These are phyloP conservation scores for Bos javanicus DNA, from an alignment of 2,113 vertebrate species.

Conservation along the genomic window DNA sequence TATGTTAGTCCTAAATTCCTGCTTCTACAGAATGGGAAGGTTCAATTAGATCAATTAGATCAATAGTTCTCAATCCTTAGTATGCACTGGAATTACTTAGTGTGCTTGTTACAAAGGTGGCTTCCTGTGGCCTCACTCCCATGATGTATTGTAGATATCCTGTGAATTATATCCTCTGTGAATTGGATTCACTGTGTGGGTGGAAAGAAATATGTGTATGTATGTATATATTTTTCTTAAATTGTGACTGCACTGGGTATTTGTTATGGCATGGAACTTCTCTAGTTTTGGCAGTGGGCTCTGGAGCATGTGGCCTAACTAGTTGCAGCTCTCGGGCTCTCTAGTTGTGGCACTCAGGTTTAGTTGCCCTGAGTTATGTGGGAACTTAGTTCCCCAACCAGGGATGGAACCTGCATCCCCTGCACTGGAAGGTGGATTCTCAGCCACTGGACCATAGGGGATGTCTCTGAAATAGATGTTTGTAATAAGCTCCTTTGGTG, in stretches of 20 bases:
- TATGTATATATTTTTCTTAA: neutral
- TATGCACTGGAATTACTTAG: conserved; percentile 3
- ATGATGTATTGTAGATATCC: conserved; percentile 2
- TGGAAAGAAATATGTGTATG: neutral
- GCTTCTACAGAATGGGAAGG: neutral
- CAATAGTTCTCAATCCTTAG: neutral
- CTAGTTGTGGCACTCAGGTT: neutral
- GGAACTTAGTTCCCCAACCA: neutral
- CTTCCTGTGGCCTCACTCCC: neutral
- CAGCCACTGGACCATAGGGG: neutral
- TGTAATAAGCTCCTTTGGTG: conserved; percentile 1
- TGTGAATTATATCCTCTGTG: neutral
- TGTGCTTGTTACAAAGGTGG: conserved; percentile 8
- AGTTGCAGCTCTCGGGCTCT: neutral
- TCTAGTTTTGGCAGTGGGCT: neutral
- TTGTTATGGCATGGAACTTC: neutral
- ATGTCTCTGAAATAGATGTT: neutral
- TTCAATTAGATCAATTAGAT: neutral
- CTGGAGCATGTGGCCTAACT: neutral
- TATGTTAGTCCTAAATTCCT: neutral
- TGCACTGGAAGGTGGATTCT: neutral
- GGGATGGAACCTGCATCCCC: neutral
- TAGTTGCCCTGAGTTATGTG: neutral
- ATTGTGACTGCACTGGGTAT: neutral
- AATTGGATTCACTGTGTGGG: neutral